phyloP scores from a whole-genome alignment of 1,140 invertebrate genomes.

The Monomorium pharaonis region DNA sequence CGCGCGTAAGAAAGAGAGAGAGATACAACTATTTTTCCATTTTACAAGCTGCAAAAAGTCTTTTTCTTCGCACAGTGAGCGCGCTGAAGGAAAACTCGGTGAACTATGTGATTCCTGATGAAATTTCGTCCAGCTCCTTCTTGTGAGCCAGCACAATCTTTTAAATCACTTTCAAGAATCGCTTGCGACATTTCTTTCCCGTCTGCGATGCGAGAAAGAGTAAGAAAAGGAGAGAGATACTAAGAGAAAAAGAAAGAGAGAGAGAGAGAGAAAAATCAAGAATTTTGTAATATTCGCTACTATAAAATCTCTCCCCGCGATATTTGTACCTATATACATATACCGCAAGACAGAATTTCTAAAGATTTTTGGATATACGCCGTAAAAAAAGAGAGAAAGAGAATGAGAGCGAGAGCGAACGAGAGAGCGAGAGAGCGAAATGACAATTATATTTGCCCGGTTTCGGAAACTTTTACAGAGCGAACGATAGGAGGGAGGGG shows the following conservation, averaged over 20 bases:
- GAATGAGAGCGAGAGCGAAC: neutral
- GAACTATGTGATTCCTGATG: constrained; percentile 67
- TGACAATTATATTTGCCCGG: constrained; percentile 61
- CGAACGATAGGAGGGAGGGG: neutral
- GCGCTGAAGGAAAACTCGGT: constrained; percentile 54
- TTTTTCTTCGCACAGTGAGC: constrained; percentile 57
- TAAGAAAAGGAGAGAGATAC: neutral
- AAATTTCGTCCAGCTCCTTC: constrained; percentile 73
- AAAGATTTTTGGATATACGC: constrained; percentile 71
- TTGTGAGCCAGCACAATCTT: constrained; percentile 67
- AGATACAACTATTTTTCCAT: constrained; percentile 64
- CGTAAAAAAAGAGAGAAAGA: constrained; percentile 16
- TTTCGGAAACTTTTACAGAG: constrained; percentile 58
- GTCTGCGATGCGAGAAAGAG: neutral
- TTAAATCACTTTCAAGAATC: constrained; percentile 57
- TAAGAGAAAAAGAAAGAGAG: neutral
- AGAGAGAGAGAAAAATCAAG: neutral
- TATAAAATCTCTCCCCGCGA: constrained; percentile 39
- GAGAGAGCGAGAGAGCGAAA: neutral
- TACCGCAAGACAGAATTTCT: constrained; percentile 61
- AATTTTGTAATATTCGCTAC: constrained; percentile 47
- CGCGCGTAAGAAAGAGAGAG: constrained; percentile 17
- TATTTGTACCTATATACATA: constrained; percentile 20
- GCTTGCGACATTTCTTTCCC: constrained; percentile 46
- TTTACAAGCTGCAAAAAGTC: constrained; percentile 33